phyloP scores from a whole-genome alignment of 1,140 invertebrate genomes.

The Micrasema minimum region DNA sequence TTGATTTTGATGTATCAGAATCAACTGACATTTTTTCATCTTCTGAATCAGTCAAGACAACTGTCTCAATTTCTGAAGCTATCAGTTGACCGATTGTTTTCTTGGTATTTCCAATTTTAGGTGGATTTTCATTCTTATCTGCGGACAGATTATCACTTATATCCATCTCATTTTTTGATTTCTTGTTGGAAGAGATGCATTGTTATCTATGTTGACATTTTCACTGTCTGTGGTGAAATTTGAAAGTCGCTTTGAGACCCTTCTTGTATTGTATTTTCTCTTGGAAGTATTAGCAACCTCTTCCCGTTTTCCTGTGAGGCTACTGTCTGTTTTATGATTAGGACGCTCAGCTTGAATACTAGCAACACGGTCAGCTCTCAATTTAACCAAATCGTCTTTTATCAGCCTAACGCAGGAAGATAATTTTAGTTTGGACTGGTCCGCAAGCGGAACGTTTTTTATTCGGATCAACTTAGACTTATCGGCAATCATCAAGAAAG shows the following conservation, averaged over 20 bases:
- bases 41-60: background rate
- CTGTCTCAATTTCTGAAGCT: constrained; percentile 6
- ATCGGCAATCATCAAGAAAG: constrained; percentile 1
- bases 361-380: background rate
- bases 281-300: constrained; percentile 21
- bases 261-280: constrained; percentile 9
- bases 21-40: constrained; percentile 1
- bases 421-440: constrained; percentile 30
- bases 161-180: constrained; percentile 1
- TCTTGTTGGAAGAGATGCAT: constrained; percentile 23
- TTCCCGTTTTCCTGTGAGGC: background rate
- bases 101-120: no score
- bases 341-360: background rate
- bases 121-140: no score
- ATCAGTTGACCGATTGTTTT: background rate
- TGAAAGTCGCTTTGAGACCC: background rate
- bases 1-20: background rate
- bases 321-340: background rate
- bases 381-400: constrained; percentile 6
- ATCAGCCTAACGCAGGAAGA: constrained; percentile 6
- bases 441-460: background rate
- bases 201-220: constrained; percentile 4
- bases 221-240: background rate
- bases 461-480: constrained; percentile 16
- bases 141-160: background rate